Evolutionary conservation across 2,797 vertebrate species (phyloP).

Genomic region (Paratrypauchen microcephalus): DNA sequence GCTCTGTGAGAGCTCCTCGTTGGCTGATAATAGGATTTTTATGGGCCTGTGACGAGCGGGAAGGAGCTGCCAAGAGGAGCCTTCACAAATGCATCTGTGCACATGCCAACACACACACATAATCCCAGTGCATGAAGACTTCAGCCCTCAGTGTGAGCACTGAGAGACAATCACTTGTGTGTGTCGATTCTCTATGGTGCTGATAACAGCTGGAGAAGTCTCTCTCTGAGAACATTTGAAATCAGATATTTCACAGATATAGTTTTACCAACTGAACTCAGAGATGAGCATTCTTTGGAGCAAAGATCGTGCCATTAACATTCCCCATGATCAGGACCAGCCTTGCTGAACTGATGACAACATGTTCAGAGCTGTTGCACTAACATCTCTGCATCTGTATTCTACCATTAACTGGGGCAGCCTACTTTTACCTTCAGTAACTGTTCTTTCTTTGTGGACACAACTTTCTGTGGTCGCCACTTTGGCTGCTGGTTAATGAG

Average conservation of each 20-base stretch:
- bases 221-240: slow-evolving; percentile 32
- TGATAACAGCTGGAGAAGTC: slow-evolving; percentile 53
- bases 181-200: slow-evolving; percentile 67
- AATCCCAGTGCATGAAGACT: slow-evolving; percentile 40
- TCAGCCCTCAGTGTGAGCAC: slow-evolving; percentile 26
- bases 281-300: slow-evolving; percentile 34
- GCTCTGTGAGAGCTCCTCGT: slow-evolving; percentile 54
- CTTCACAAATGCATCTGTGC: slow-evolving; percentile 42
- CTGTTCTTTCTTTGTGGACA: slow-evolving; percentile 37
- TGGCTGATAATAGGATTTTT: slow-evolving; percentile 78
- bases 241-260: slow-evolving; percentile 48
- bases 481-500: slow-evolving; percentile 41
- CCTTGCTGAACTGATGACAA: slow-evolving; percentile 50
- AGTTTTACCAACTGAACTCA: slow-evolving; percentile 46
- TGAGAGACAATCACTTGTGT: slow-evolving; percentile 65
- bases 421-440: slow-evolving; percentile 34
- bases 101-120: slow-evolving; percentile 34
- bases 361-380: slow-evolving; percentile 61
- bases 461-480: slow-evolving; percentile 38
- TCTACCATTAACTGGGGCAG: slow-evolving; percentile 40
- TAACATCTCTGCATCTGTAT: slow-evolving; percentile 49
- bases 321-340: slow-evolving; percentile 45
- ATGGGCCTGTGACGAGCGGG: slow-evolving; percentile 68
- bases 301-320: slow-evolving; percentile 30
- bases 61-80: slow-evolving; percentile 56